Conservation (phyloP, 2,113 vertebrate species). For the Lycocorax pyrrhopterus region DNA sequence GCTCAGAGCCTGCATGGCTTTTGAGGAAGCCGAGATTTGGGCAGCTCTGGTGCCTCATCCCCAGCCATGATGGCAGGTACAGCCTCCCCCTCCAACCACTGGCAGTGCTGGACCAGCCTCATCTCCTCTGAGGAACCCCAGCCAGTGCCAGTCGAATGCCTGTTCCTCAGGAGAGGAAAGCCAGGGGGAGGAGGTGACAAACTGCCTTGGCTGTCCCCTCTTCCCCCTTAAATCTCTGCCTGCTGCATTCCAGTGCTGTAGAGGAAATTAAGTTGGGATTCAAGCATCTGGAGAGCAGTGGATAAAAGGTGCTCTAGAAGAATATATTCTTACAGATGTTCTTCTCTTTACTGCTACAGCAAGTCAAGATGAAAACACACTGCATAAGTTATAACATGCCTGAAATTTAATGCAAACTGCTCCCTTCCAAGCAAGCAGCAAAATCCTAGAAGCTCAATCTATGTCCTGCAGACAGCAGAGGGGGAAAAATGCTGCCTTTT, state of each 20-base stretch:
- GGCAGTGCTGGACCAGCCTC: not conserved
- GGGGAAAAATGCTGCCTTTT: not conserved
- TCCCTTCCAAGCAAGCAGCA: not conserved
- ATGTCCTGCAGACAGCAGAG: not conserved
- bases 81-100: not conserved
- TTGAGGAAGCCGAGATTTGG: not conserved
- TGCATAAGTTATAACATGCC: not conserved
- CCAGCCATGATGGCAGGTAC: not conserved
- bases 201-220: not conserved
- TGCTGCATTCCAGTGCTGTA: not conserved
- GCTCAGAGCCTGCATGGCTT: not conserved
- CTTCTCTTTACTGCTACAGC: not conserved
- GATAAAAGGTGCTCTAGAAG: not conserved
- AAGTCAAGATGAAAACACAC: not conserved
- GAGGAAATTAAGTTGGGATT: not conserved
- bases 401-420: not conserved
- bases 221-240: not conserved
- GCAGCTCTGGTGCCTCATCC: not conserved
- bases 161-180: not conserved
- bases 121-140: not conserved
- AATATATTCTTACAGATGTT: not conserved
- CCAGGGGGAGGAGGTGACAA: not conserved
- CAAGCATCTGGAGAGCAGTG: not conserved
- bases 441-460: not conserved
- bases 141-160: rapidly evolving